Evolutionary conservation across 30 jellyfish, hydroid and myxozoan species (phyloP).

Genomic region (Hydractinia symbiolongicarpus): DNA sequence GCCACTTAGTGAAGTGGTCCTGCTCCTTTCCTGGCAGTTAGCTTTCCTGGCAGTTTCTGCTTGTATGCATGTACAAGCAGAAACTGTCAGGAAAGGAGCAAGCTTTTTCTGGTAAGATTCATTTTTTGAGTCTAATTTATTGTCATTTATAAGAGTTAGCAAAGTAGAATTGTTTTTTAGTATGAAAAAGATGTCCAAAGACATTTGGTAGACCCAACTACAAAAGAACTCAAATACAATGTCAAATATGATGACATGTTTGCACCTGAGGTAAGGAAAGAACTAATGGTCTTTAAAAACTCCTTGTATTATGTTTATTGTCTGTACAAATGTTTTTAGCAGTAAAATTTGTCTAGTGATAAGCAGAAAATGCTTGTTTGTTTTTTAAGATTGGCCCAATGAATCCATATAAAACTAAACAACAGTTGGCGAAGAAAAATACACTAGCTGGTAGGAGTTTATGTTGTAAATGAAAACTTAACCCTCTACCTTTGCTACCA

Average conservation of each 20-base stretch:
- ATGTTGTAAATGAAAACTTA: background rate
- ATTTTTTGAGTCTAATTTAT: too few species aligned
- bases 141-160: background rate
- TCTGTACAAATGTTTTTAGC: too few species aligned
- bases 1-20: too few species aligned
- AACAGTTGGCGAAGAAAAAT: slow-evolving; percentile 78
- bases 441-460: slow-evolving; percentile 59
- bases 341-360: too few species aligned
- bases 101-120: too few species aligned
- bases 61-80: too few species aligned
- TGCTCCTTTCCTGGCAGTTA: too few species aligned
- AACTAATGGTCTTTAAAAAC: too few species aligned
- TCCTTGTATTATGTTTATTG: too few species aligned
- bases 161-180: slow-evolving; percentile 29
- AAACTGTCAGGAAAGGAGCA: too few species aligned
- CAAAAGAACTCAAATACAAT: slow-evolving; percentile 46
- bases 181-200: slow-evolving; percentile 46
- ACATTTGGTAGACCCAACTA: slow-evolving; percentile 39
- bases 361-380: too few species aligned
- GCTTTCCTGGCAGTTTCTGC: too few species aligned
- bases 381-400: slow-evolving; percentile 83
- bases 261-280: slow-evolving; percentile 70
- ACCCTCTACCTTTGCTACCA: background rate
- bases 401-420: slow-evolving; percentile 81
- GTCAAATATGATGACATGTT: slow-evolving; percentile 77